Conservation (phyloP, 2,113 vertebrate species). For the Anhinga rufa region DNA sequence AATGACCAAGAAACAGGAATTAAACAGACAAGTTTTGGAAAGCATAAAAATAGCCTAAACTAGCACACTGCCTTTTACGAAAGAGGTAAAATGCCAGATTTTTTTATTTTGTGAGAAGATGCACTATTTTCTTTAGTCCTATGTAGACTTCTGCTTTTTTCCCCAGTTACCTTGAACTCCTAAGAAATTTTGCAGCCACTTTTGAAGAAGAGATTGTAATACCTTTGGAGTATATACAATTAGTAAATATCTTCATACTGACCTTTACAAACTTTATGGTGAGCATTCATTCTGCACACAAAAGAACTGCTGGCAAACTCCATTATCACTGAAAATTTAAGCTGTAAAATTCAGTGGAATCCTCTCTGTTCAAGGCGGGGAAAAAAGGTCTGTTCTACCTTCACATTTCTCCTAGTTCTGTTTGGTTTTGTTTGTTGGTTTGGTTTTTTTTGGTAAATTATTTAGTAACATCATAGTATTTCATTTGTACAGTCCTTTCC, state of each 20-base stretch:
- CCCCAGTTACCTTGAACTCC: not conserved
- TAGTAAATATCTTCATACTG: not conserved
- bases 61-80: not conserved
- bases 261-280: not conserved
- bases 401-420: not conserved
- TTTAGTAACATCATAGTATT: not conserved
- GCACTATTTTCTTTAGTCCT: not conserved
- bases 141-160: not conserved
- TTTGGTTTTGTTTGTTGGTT: not conserved
- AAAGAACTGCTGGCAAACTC: not conserved
- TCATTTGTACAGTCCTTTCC: not conserved
- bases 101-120: not conserved
- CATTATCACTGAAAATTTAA: not conserved
- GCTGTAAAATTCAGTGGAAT: not conserved
- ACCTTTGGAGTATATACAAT: not conserved
- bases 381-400: not conserved
- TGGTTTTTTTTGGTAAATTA: not conserved
- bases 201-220: not conserved
- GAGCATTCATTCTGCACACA: not conserved
- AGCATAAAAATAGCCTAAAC: not conserved
- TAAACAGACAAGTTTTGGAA: not conserved
- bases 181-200: not conserved
- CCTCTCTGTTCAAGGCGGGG: not conserved
- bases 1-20: not conserved
- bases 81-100: not conserved